Conservation (phyloP, 1,140 invertebrate genomes). For the Steinernema feltiae region DNA sequence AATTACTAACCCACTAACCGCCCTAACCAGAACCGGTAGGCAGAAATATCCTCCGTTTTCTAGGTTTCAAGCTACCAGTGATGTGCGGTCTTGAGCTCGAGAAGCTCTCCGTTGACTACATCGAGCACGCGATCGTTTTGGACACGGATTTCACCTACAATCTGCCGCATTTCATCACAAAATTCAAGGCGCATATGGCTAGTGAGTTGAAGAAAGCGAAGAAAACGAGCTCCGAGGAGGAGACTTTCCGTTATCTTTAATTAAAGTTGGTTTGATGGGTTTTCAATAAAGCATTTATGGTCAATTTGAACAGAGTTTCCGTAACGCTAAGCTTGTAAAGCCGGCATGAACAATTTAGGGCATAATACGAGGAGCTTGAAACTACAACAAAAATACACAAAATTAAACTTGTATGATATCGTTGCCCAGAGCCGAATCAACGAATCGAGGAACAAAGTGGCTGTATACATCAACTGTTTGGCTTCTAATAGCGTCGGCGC, state of each 20-base stretch:
- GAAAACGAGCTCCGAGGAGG: neutral
- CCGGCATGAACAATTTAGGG: too few species aligned
- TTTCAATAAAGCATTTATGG: too few species aligned
- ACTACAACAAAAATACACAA: too few species aligned
- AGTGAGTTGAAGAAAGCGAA: neutral
- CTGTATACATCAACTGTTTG: too few species aligned
- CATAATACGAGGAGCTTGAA: too few species aligned
- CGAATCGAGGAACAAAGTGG: too few species aligned
- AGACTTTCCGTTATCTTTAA: neutral
- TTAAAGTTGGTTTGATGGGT: too few species aligned
- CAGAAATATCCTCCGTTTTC: neutral
- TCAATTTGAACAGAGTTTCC: too few species aligned
- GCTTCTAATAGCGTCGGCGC: too few species aligned
- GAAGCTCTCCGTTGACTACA: conserved; percentile 31
- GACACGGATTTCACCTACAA: conserved; percentile 37
- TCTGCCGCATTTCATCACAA: conserved; percentile 29
- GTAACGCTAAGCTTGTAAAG: too few species aligned
- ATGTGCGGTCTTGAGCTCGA: conserved; percentile 36
- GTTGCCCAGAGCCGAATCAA: too few species aligned
- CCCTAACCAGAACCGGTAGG: conserved; percentile 9
- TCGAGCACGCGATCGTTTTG: conserved; percentile 32
- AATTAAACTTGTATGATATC: too few species aligned
- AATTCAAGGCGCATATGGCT: conserved; percentile 31
- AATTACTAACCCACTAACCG: conserved; percentile 1
- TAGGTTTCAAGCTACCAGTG: conserved; percentile 40